Base-by-base conservation (phyloP, 2,113 vertebrate species). In the Gopherus flavomarginatus region DNA sequence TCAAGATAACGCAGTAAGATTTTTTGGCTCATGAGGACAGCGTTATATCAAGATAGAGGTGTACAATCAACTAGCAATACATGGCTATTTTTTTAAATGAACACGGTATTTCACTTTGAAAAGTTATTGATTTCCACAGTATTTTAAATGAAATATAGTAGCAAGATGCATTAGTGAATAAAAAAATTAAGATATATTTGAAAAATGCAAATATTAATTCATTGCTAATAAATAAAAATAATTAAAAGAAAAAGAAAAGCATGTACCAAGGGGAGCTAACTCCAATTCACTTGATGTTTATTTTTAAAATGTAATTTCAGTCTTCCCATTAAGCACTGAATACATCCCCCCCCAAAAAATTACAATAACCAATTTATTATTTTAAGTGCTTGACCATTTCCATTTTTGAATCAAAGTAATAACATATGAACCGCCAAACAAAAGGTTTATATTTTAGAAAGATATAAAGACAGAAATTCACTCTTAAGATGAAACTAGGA, bases 401-500 rank as follows among this genome's bases (percentile, higher is more conserved):
- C 3, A 24, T 17, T 86, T 91, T 72, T 17, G 75, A 7, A 91
- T 86, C 29, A 79, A 90, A 97, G 65, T 87, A n/a, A n/a, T 69
- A 69, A 69, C 35, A 5, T 69, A 69, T 69, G 17, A 69, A 38
- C 59, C 31, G 29, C 29, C 59, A 31, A 62, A 62, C 16, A 62
- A 88, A 77, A 10, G 65, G 88, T 27, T 78, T 47, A 78, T 78
- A 47, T 44, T 47, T 72, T n/a, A 72, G n/a, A 78, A 8, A 47
- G 72, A 24, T 44, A 78, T 29, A 26, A 87, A 87, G 81, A 75
- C 72, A 72, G 65, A 72, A 72, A 22, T 38, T 72, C 62, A 13
- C 31, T 79, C 50, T 91, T 90, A 75, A 65, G 89, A 87, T 57
- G 88, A 95, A 91, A 96, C 4, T 79, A 95, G 85, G 13, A 90